Conservation (phyloP, 2,797 vertebrate species). For the Pipistrellus kuhlii region DNA sequence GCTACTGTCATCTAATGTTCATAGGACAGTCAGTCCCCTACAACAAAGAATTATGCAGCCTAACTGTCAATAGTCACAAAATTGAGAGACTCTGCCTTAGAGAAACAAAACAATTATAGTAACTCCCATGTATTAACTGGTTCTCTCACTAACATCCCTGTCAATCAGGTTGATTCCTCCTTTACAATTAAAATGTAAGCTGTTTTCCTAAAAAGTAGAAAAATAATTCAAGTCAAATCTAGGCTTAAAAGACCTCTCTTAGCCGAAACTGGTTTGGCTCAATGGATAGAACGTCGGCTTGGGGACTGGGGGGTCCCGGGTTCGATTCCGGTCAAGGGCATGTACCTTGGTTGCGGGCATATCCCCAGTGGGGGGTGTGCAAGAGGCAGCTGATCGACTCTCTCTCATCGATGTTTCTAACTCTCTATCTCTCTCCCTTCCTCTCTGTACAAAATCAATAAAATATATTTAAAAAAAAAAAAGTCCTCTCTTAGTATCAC, state of each 20-base stretch:
- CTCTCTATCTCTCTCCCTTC: too few relatives aligned
- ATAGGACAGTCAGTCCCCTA: neutral
- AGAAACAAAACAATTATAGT: neutral
- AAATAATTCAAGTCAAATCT: neutral
- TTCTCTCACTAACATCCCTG: slow-evolving; percentile 4
- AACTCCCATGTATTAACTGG: neutral
- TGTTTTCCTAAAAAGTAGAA: slow-evolving; percentile 22
- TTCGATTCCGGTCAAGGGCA: too few relatives aligned
- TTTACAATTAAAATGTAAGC: neutral
- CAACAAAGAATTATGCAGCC: neutral
- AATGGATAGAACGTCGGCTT: too few relatives aligned
- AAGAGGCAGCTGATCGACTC: too few relatives aligned
- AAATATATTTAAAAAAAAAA: too few relatives aligned
- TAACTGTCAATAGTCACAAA: neutral
- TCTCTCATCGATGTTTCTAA: too few relatives aligned
- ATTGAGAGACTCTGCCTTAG: neutral
- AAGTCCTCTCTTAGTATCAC: neutral
- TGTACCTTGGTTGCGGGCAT: too few relatives aligned
- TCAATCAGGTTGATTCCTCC: neutral
- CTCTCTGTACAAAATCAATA: too few relatives aligned
- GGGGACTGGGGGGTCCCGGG: too few relatives aligned
- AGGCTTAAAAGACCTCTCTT: neutral
- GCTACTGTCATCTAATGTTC: neutral
- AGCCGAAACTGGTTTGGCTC: too few relatives aligned
- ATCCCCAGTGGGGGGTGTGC: too few relatives aligned